These are phyloP conservation scores for Palythoa heliodiscus DNA, from an alignment of 92 coral and sea anemone species.

Conservation along the genomic window DNA sequence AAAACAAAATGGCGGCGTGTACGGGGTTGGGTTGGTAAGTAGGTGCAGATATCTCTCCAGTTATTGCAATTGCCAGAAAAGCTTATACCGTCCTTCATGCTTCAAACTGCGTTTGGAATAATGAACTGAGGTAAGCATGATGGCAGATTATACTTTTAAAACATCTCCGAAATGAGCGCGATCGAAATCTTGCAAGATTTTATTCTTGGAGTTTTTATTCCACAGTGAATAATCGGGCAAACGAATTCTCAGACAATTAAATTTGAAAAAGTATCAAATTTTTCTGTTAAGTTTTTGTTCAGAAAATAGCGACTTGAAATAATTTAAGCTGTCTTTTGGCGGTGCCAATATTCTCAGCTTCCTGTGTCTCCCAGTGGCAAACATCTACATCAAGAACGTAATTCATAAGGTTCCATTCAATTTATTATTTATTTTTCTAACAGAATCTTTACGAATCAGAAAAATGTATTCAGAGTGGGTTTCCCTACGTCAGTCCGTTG, in stretches of 20 bases:
- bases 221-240: too few relatives aligned
- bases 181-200: too few relatives aligned
- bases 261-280: too few relatives aligned
- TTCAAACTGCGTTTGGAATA: background rate
- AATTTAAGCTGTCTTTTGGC: too few relatives aligned
- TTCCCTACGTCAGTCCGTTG: constrained; percentile 79
- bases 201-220: too few relatives aligned
- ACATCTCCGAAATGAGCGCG: too few relatives aligned
- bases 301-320: too few relatives aligned
- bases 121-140: constrained; percentile 3
- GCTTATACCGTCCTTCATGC: background rate
- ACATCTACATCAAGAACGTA: too few relatives aligned
- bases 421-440: background rate
- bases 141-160: background rate
- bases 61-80: background rate
- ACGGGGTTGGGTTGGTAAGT: constrained; percentile 5
- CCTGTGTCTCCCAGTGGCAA: too few relatives aligned
- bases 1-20: constrained; percentile 41
- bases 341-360: too few relatives aligned
- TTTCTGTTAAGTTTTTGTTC: too few relatives aligned
- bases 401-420: background rate
- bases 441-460: background rate
- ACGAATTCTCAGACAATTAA: too few relatives aligned
- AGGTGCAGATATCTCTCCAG: background rate
- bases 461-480: constrained; percentile 99